A percentile compares a stretch with the other conserved stretches of the same genome.
These are phyloP conservation scores for Muscicapa striata DNA, from an alignment of 2,797 vertebrate species.

Conservation along the genomic window DNA sequence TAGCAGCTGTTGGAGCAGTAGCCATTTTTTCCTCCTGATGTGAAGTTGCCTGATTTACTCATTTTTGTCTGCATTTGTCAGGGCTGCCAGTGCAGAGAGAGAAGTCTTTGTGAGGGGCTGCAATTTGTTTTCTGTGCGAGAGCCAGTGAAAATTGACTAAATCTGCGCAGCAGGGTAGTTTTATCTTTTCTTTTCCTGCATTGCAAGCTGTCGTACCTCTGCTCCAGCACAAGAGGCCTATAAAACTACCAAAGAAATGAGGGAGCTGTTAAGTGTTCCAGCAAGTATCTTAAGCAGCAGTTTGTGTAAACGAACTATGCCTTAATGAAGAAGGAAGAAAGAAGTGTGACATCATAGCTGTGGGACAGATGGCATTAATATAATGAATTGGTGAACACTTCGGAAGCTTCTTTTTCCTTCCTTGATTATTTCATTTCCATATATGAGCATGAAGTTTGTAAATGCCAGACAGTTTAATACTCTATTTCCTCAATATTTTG, in stretches of 20 bases:
- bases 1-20: conserved; percentile 80
- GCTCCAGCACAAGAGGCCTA: conserved; percentile 73
- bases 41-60: conserved; percentile 80
- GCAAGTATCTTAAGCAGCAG: conserved; percentile 71
- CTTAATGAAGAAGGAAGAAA: conserved; percentile 58
- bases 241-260: conserved; percentile 77
- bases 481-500: conserved; percentile 48
- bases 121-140: conserved; percentile 80
- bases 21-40: conserved; percentile 76
- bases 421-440: conserved; percentile 40
- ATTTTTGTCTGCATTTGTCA: conserved; percentile 78
- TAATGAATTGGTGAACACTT: conserved; percentile 63
- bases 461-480: not conserved
- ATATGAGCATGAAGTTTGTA: conserved; percentile 14
- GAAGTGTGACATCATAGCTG: conserved; percentile 29
- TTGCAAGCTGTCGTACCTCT: conserved; percentile 77
- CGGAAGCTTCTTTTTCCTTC: conserved; percentile 59
- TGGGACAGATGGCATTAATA: conserved; percentile 68
- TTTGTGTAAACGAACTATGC: conserved; percentile 64
- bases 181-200: conserved; percentile 72
- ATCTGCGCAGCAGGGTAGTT: conserved; percentile 76
- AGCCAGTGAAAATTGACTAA: conserved; percentile 78
- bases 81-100: conserved; percentile 75
- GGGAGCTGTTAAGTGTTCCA: conserved; percentile 71
- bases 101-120: conserved; percentile 75